Conservation (phyloP, 1,140 invertebrate species). For the Brachionus rotundiformis region DNA sequence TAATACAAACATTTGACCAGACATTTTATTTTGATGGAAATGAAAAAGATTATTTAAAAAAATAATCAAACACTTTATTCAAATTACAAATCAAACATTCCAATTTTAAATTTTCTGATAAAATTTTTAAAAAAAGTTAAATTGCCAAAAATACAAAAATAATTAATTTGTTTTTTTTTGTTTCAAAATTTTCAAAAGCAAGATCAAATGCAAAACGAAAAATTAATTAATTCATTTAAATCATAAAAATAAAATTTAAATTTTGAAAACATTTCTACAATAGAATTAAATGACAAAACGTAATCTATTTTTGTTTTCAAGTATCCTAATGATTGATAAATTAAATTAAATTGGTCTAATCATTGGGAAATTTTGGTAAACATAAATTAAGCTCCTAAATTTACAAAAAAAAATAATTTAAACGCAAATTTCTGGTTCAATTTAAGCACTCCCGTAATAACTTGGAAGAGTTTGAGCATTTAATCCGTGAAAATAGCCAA, state of each 20-base stretch:
- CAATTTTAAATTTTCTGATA: not conserved
- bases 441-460: conserved; percentile 24
- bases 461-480: conserved; percentile 18
- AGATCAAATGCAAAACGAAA: not conserved
- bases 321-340: conserved; percentile 35
- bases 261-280: not conserved
- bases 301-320: not conserved
- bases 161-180: not conserved
- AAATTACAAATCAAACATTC: conserved; percentile 12
- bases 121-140: not conserved
- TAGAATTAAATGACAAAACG: not conserved
- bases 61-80: not conserved
- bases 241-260: not conserved
- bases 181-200: not conserved
- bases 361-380: conserved; percentile 41
- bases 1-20: too few species aligned
- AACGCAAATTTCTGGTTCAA: conserved; percentile 17
- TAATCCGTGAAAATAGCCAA: conserved; percentile 10
- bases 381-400: conserved; percentile 49
- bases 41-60: not conserved
- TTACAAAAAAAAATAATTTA: conserved; percentile 51
- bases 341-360: conserved; percentile 29
- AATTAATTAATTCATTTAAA: not conserved
- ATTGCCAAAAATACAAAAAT: conserved; percentile 7
- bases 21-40: too few species aligned